Percentiles rank a stretch among this genome's conserved stretches.
These are phyloP conservation scores for Athalia circularis DNA, from an alignment of 2,888 invertebrate species.

Conservation along the genomic window DNA sequence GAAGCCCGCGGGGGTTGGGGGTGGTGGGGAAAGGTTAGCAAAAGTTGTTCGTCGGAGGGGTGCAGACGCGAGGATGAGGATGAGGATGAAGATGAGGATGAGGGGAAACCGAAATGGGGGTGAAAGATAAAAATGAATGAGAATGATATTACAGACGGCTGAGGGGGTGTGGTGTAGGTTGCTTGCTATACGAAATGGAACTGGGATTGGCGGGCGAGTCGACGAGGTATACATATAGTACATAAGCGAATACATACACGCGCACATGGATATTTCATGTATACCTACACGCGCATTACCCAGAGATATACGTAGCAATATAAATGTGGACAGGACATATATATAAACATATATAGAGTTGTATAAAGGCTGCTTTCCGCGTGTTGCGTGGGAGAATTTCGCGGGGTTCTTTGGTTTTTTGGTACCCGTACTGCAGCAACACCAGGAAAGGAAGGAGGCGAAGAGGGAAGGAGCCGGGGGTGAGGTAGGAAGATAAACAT, in stretches of 20 bases:
- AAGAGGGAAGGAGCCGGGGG: conserved; percentile 46
- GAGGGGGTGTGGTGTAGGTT: conserved; percentile 46
- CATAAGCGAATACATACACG: conserved; percentile 5
- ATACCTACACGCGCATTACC: neutral
- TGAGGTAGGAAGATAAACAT: conserved; percentile 58
- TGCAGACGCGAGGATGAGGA: conserved; percentile 7
- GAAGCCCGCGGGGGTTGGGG: conserved; percentile 11
- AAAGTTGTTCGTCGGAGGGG: conserved; percentile 13
- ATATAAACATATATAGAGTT: neutral
- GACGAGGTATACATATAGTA: conserved; percentile 21
- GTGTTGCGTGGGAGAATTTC: neutral
- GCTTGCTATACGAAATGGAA: conserved; percentile 21
- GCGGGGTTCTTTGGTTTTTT: conserved; percentile 24
- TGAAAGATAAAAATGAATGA: conserved; percentile 60
- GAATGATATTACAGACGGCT: conserved; percentile 59
- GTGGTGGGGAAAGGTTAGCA: conserved; percentile 39
- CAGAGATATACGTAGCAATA: neutral
- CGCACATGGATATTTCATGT: neutral
- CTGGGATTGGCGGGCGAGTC: conserved; percentile 39
- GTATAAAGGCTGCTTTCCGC: conserved; percentile 22
- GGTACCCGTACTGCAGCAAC: conserved; percentile 44
- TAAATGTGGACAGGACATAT: neutral
- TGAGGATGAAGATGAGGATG: conserved; percentile 34
- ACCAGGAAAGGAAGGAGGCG: conserved; percentile 7
- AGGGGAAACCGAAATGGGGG: conserved; percentile 45